A percentile compares a stretch with the other conserved stretches of the same genome.
Conservation (phyloP, 1,140 invertebrate genomes). For the Cataglyphis hispanica region DNA sequence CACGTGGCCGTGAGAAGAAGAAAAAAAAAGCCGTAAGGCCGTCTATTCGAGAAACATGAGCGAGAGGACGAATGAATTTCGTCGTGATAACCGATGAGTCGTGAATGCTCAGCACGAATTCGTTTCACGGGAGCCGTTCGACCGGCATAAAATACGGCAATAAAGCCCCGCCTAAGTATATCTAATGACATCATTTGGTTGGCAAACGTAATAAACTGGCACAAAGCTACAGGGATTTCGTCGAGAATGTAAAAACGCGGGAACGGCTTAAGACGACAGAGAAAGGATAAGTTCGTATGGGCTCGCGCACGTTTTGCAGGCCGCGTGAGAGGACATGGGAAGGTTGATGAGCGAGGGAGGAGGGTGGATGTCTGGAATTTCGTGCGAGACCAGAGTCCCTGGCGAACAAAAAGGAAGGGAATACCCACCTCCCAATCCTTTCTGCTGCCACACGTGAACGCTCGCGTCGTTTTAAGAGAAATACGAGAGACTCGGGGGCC, state of each 20-base stretch:
- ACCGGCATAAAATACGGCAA: constrained; percentile 76
- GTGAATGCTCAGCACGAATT: constrained; percentile 63
- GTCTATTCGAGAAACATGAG: not conserved
- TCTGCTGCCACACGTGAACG: constrained; percentile 57
- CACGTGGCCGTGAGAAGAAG: constrained; percentile 24
- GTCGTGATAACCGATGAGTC: constrained; percentile 73
- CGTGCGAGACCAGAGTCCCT: constrained; percentile 34
- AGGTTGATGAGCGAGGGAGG: not conserved
- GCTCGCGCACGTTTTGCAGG: constrained; percentile 20
- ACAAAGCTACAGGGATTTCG: constrained; percentile 77
- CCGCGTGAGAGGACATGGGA: constrained; percentile 10
- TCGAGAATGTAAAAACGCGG: constrained; percentile 75
- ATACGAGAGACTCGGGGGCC: constrained; percentile 35
- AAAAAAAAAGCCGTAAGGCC: constrained; percentile 49
- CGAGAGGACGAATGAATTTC: constrained; percentile 63
- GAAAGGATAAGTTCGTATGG: constrained; percentile 40
- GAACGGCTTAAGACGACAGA: constrained; percentile 61
- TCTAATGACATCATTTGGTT: constrained; percentile 82
- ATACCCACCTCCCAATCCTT: constrained; percentile 55
- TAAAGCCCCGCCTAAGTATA: constrained; percentile 81
- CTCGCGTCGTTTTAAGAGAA: constrained; percentile 59
- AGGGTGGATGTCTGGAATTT: constrained; percentile 69
- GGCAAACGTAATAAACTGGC: constrained; percentile 76
- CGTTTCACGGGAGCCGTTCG: constrained; percentile 72
- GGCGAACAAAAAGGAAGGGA: constrained; percentile 54